Conservation (phyloP, 2,888 invertebrate genomes). For the Trissolcus brochymenae region DNA sequence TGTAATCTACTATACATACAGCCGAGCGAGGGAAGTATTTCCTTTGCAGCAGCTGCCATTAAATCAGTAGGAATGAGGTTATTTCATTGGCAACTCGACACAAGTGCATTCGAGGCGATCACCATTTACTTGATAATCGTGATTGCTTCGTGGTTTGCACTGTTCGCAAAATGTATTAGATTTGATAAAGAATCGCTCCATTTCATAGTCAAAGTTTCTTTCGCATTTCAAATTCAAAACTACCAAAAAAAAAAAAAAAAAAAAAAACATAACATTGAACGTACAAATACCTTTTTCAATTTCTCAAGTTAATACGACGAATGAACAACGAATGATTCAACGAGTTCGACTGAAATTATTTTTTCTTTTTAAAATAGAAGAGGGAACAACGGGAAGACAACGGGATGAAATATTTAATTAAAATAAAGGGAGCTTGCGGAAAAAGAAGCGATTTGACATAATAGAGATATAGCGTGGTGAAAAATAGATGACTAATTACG, state of each 20-base stretch:
- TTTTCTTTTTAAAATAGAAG: no score
- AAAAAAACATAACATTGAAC: no score
- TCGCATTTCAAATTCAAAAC: no score
- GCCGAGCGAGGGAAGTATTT: slow-evolving; percentile 52
- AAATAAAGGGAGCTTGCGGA: slow-evolving; percentile 5
- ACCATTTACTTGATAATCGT: slow-evolving; percentile 57
- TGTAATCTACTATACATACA: slow-evolving; percentile 45
- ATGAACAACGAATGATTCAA: no score
- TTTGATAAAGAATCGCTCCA: slow-evolving; percentile 41
- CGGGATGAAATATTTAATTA: slow-evolving; percentile 15
- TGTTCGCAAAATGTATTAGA: slow-evolving; percentile 54
- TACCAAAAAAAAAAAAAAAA: no score
- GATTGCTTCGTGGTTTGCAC: slow-evolving; percentile 57
- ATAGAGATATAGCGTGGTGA: slow-evolving; percentile 23
- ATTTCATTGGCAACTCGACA: slow-evolving; percentile 58
- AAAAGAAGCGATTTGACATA: no score
- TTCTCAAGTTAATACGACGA: no score
- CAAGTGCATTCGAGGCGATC: slow-evolving; percentile 58
- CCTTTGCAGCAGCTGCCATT: slow-evolving; percentile 58
- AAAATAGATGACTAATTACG: slow-evolving; percentile 49
- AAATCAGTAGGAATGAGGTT: slow-evolving; percentile 58
- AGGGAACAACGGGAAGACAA: no score
- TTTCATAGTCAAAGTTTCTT: no score
- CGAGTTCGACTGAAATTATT: no score
- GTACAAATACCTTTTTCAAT: no score